Evolutionary conservation across 2,888 invertebrate genomes (phyloP), one percentile per base, ranked within the genome.

Genomic region (Neuroscelio doddi): DNA sequence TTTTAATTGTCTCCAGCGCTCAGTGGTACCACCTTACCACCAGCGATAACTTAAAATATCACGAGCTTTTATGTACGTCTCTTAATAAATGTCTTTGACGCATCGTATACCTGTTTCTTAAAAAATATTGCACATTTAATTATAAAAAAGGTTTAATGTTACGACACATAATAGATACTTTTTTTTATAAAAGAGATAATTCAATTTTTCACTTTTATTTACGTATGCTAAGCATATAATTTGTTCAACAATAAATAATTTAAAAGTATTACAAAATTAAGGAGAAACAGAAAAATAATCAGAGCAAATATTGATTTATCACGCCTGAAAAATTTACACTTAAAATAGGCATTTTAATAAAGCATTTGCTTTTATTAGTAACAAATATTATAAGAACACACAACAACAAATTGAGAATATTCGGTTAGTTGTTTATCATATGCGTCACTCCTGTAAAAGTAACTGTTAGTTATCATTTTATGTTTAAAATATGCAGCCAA

Each of bases 1-100:
- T 67, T 74, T 70, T 73, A 66, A 71, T 71, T 41, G 41, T 16
- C 41, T 24, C 24, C 17, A 7, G 15, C 12, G 41, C 9, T 3
- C 14, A n/a, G 15, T 12, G 36, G 15, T 12, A 14, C 12, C 15
- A 7, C 39, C 39, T 16, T 14, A 14, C 36, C 4, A 7, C 17
- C 39, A n/a, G 39, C 39, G 4, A 39, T 39, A 39, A 39, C 39
- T 39, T 14, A n/a, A 36, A 36, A 36, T 15, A 36, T 36, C 36
- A 15, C 36, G 36, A 36, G 2, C 36, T 32, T 32, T 36, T 36
- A 36, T 15, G 36, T 7, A 14, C 36, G 21, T n/a, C 21, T 21
- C 21, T 21, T 21, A 21, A 21, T 21, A 21, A 5, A 21, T 21
- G 5, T 21, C 21, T 21, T 21, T 21, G 21, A 21, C 21, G 21